Base-by-base conservation (phyloP, 2,888 invertebrate genomes). In the Ganaspis brasiliensis region DNA sequence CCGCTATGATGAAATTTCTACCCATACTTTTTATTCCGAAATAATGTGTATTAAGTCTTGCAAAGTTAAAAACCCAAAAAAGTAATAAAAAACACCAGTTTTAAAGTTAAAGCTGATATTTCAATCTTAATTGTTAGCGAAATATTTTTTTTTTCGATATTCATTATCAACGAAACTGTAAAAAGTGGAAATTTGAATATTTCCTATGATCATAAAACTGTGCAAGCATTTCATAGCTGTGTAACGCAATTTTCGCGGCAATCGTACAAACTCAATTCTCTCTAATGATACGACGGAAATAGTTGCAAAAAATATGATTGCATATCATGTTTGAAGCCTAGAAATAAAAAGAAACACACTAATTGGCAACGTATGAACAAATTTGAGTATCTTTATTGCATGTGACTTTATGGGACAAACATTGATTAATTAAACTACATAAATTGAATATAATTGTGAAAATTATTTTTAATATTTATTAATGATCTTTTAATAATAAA, bases 241-340 rank as follows among this genome's bases (percentile, higher is more conserved):
- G 35, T 63, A 63, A 63, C 10, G 19, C 37, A 37, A 63, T 63
- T 63, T 63, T 63, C 63, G 19, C 14, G 14, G 37, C 63, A 63
- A 63, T 63, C 63, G 5, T 10, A 37, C 19, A 63, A 52, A 63
- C 63, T 37, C 63, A 37, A 63, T 63, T 37, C 37, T 63, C 21
- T 35, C 63, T 63, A 63, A 63, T 63, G 37, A 63, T 63, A 63
- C 37, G 1, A 63, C 63, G 37, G 63, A 63, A 63, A 19, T 63
- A 4, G 21, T 37, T 37, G 40, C 35, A 63, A 63, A 61, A 63
- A 63, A 63, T 63, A 40, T 31, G 63, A 63, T 63, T 40, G 63
- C 63, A 37, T n/a, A n/a, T 63, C 63, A 63, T 21, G 16, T 63
- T 63, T 63, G 37, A 63, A 37, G 21, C 63, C 37, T 37, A 37